Evolutionary conservation across 2,113 vertebrate genomes (phyloP).

Genomic region (Cebidichthys violaceus): DNA sequence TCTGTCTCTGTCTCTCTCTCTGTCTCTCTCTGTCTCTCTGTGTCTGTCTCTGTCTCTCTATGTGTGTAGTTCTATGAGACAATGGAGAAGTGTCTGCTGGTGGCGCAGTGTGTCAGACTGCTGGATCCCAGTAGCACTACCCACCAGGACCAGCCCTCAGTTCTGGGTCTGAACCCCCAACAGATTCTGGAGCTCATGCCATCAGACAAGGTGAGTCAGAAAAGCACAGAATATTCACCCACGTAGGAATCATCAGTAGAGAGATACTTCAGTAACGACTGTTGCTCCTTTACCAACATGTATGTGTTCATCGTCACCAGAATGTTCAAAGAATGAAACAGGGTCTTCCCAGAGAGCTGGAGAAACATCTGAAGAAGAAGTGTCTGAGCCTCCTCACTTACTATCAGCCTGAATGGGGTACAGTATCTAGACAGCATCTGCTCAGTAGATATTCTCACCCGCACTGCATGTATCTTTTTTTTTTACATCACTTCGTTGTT

Average conservation of each 20-base stretch:
- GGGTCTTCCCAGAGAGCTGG: slow-evolving; percentile 81
- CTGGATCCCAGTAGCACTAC: slow-evolving; percentile 73
- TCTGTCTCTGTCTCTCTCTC: not conserved
- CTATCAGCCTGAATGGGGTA: slow-evolving; percentile 87
- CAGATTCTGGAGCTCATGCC: slow-evolving; percentile 85
- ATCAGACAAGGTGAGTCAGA: slow-evolving; percentile 70
- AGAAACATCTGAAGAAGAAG: slow-evolving; percentile 86
- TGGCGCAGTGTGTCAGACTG: slow-evolving; percentile 82
- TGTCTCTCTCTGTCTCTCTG: not conserved
- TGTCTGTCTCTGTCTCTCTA: not conserved
- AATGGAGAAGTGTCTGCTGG: slow-evolving; percentile 85
- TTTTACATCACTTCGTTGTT: not conserved
- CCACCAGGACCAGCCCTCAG: slow-evolving; percentile 54
- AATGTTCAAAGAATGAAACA: slow-evolving; percentile 84
- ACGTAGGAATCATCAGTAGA: not conserved
- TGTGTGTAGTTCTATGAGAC: slow-evolving; percentile 83
- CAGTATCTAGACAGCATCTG: not conserved
- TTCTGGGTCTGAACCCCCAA: slow-evolving; percentile 81
- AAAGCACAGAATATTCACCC: not conserved
- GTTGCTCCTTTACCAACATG: not conserved
- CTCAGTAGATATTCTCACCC: not conserved
- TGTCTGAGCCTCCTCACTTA: slow-evolving; percentile 86
- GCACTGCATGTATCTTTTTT: rapidly evolving
- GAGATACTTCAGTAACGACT: not conserved
- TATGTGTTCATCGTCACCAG: slow-evolving; percentile 64